These are phyloP conservation scores for Caenorhabditis tropicalis DNA, from an alignment of 1,140 invertebrate species.

Conservation along the genomic window DNA sequence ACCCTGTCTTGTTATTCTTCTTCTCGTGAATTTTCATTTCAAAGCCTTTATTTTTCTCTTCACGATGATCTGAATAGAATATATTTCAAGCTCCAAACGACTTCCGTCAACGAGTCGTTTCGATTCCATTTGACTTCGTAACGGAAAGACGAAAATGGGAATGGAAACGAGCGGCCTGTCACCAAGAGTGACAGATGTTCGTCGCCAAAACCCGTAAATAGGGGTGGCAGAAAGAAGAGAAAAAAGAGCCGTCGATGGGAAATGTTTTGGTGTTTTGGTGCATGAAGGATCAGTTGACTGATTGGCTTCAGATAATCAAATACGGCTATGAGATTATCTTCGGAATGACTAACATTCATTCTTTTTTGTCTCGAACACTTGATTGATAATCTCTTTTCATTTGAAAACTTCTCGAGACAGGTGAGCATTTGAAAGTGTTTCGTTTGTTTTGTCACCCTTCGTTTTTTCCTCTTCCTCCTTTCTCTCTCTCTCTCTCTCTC, in stretches of 20 bases:
- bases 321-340: too few relatives aligned
- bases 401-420: not conserved
- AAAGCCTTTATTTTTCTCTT: not conserved
- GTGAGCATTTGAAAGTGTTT: not conserved
- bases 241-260: not conserved
- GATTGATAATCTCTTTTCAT: not conserved
- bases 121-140: slow-evolving; percentile 32
- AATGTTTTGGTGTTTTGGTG: not conserved
- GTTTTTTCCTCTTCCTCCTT: not conserved
- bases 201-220: slow-evolving; percentile 29
- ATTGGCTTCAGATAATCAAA: not conserved
- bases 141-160: not conserved
- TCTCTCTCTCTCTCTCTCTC: not conserved
- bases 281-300: not conserved
- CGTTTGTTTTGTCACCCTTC: not conserved
- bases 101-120: slow-evolving; percentile 17
- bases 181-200: slow-evolving; percentile 29
- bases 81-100: slow-evolving; percentile 31
- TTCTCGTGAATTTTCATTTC: not conserved
- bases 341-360: too few relatives aligned
- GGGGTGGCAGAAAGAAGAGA: not conserved
- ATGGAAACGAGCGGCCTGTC: not conserved
- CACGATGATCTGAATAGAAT: not conserved
- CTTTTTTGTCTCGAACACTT: too few relatives aligned
- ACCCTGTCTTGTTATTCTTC: not conserved